These are phyloP conservation scores for Camponotus floridanus DNA, from an alignment of 1,140 invertebrate species.

Conservation along the genomic window DNA sequence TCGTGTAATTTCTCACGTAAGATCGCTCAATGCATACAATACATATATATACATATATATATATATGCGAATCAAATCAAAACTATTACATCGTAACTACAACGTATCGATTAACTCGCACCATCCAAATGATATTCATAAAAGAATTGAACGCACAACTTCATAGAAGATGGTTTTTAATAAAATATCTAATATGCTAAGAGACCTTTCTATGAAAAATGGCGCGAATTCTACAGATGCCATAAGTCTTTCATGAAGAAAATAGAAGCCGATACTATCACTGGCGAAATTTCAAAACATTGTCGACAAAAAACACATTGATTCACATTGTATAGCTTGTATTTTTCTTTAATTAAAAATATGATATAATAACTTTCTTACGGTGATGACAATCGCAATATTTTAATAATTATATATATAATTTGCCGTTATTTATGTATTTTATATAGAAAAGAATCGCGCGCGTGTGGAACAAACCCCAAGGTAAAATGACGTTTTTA, in stretches of 20 bases:
- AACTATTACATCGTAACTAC: slow-evolving; percentile 4
- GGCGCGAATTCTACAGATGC: neutral
- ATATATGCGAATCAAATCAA: slow-evolving; percentile 25
- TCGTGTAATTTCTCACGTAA: slow-evolving; percentile 6
- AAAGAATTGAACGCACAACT: slow-evolving; percentile 48
- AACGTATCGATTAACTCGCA: neutral
- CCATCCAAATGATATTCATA: neutral
- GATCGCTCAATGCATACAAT: neutral
- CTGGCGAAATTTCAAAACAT: neutral
- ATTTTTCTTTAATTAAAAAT: slow-evolving; percentile 19
- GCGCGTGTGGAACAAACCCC: neutral
- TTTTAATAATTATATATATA: neutral
- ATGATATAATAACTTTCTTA: neutral
- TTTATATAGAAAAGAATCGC: neutral
- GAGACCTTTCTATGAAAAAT: neutral
- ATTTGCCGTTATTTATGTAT: neutral
- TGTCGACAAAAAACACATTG: neutral
- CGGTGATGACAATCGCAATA: slow-evolving; percentile 50
- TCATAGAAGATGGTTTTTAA: slow-evolving; percentile 3
- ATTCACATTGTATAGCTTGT: neutral
- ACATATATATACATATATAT: too few relatives aligned
- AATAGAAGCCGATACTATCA: neutral
- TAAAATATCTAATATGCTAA: slow-evolving; percentile 28
- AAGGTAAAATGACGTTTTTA: neutral
- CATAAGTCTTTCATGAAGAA: neutral